These are phyloP conservation scores for Emys orbicularis DNA, from an alignment of 2,797 vertebrate genomes.

Conservation along the genomic window DNA sequence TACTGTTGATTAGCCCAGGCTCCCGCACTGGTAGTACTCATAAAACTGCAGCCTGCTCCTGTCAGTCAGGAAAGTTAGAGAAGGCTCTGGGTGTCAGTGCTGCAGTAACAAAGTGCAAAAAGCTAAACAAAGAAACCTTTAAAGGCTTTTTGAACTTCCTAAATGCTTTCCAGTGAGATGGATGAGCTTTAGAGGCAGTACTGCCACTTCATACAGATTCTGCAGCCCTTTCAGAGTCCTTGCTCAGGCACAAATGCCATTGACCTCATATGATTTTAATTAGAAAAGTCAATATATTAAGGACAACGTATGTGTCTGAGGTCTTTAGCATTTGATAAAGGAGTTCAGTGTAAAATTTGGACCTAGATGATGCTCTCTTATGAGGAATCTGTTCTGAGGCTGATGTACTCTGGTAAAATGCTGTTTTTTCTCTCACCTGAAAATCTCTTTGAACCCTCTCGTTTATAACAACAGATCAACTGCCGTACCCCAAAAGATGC, in stretches of 20 bases:
- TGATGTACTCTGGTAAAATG: background rate
- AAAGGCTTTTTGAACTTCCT: background rate
- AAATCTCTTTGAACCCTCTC: background rate
- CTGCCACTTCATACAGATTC: background rate
- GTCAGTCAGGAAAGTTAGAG: background rate
- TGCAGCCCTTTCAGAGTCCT: background rate
- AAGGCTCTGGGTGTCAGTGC: background rate
- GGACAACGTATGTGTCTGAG: background rate
- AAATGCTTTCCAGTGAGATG: background rate
- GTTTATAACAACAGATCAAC: background rate
- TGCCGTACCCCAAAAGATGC: fast-evolving
- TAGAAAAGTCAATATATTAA: background rate
- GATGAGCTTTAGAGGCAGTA: background rate
- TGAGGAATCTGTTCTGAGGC: background rate
- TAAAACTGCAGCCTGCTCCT: constrained; percentile 12
- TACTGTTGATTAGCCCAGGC: constrained; percentile 7
- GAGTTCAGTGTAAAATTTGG: background rate
- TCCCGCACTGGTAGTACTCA: background rate
- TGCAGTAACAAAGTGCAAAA: background rate
- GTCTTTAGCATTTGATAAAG: background rate
- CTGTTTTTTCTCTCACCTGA: background rate
- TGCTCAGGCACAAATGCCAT: background rate
- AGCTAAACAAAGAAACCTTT: background rate
- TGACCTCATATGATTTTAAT: background rate
- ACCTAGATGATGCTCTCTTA: background rate